Conservation (phyloP, 1,140 invertebrate species). For the Drosophila simulans region DNA sequence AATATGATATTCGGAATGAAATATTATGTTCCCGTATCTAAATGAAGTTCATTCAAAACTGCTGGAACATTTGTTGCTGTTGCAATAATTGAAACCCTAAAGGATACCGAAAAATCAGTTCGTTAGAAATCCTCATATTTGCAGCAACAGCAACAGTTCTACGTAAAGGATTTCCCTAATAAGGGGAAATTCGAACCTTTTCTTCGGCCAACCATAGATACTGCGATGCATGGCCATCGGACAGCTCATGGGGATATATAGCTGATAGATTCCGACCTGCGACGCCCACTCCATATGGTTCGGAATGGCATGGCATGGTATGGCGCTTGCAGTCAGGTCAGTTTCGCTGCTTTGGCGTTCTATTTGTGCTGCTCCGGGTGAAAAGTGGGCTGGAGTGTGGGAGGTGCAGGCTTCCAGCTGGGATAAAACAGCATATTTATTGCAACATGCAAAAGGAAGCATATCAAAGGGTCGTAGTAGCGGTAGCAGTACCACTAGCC, state of each 20-base stretch:
- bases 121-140: neutral
- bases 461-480: slow-evolving; percentile 66
- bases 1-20: too few species aligned
- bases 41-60: neutral
- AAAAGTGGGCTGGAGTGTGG: neutral
- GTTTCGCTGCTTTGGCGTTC: slow-evolving; percentile 28
- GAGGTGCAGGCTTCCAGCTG: slow-evolving; percentile 27
- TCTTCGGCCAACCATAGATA: slow-evolving; percentile 13
- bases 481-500: neutral
- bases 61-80: neutral
- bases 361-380: slow-evolving; percentile 27
- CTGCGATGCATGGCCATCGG: slow-evolving; percentile 3
- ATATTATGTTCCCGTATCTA: neutral
- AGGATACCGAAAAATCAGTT: neutral
- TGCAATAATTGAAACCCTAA: neutral
- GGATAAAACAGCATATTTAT: slow-evolving; percentile 82
- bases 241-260: slow-evolving; percentile 30
- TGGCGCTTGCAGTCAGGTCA: slow-evolving; percentile 38
- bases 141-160: neutral
- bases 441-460: slow-evolving; percentile 78
- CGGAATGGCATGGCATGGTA: neutral
- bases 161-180: slow-evolving; percentile 40
- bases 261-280: slow-evolving; percentile 15
- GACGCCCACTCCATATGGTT: slow-evolving; percentile 4
- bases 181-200: slow-evolving; percentile 32